Conservation (phyloP, 2,888 invertebrate genomes). For the Mycalesis mineus region DNA sequence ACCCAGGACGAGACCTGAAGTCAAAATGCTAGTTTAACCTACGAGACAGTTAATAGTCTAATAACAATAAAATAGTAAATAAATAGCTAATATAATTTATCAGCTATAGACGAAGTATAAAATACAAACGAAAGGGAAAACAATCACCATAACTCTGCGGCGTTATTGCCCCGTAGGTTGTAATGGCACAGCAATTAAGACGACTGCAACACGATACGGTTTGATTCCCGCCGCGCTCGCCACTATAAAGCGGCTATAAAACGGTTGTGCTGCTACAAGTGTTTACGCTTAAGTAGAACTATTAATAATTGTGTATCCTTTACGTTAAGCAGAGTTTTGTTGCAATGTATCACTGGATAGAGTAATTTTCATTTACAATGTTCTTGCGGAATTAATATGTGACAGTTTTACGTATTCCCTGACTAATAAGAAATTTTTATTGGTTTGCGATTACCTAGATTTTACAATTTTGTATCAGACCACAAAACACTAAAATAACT, state of each 20-base stretch:
- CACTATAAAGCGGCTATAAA: not conserved
- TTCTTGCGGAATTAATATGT: no score
- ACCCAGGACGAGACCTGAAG: no score
- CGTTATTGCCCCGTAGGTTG: not conserved
- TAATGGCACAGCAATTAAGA: not conserved
- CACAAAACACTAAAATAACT: no score
- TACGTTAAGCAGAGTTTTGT: not conserved
- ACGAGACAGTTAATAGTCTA: no score
- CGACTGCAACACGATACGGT: slow-evolving; percentile 8
- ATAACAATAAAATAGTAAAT: no score
- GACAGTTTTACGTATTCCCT: not conserved
- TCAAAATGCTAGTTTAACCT: no score
- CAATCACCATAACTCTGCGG: not conserved
- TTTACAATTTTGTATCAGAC: no score
- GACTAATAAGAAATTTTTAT: no score
- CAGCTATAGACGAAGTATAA: no score
- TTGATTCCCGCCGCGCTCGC: not conserved
- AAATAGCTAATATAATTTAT: no score
- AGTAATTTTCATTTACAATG: no score
- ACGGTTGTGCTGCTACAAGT: not conserved
- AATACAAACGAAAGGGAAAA: not conserved
- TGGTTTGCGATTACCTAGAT: no score
- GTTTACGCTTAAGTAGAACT: slow-evolving; percentile 1
- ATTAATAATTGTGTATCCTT: not conserved
- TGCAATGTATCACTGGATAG: not conserved